Evolutionary conservation across 2,888 invertebrate genomes (phyloP), one percentile per base, ranked within the genome.

Genomic region (Deroplatys truncata): DNA sequence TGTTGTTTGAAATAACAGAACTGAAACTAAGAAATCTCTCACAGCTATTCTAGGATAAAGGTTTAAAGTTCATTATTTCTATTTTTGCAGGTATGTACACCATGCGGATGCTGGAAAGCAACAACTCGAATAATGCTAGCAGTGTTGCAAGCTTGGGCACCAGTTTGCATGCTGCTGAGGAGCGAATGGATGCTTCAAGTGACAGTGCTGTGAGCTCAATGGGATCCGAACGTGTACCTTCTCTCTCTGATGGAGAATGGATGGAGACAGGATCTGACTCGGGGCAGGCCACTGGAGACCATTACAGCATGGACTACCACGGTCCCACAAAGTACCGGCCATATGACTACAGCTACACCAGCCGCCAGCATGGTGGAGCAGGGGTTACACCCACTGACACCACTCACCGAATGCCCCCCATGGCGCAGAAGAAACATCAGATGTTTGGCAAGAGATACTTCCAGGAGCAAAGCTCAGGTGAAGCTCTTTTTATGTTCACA

Each of bases 171-270:
- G 89, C 90, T 15, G 43, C 90, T 0, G 91, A 91, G 84, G 91
- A 91, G 82, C 91, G 91, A 13, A 95, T 97, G 94, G 97, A 98
- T 93, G 97, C 98, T 0, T 97, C 97, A 28, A 98, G 97, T 89
- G 98, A 98, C 93, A 98, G 98, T 92, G 98, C 98, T 0, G 98
- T 98, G 82, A 98, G 98, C 90, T 98, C 98, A 2, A 98, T 98
- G 98, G 98, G 98, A 5, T 98, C 98, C 2, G 98, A 98, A 92
- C 95, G 98, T 25, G 98, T 98, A 16, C 97, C 98, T 5, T 98
- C 98, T 0, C 94, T 98, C 2, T 98, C 98, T 1, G 98, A 98
- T 92, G 97, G 97, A 4, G 98, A 98, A 92, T 98, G 98, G 98
- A 97, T 98, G 93, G 98, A 98, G 92, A 95, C 95, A 84, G 98